Evolutionary conservation across 2,888 invertebrate species (phyloP).

Genomic region (Ecdyonurus torrentis): DNA sequence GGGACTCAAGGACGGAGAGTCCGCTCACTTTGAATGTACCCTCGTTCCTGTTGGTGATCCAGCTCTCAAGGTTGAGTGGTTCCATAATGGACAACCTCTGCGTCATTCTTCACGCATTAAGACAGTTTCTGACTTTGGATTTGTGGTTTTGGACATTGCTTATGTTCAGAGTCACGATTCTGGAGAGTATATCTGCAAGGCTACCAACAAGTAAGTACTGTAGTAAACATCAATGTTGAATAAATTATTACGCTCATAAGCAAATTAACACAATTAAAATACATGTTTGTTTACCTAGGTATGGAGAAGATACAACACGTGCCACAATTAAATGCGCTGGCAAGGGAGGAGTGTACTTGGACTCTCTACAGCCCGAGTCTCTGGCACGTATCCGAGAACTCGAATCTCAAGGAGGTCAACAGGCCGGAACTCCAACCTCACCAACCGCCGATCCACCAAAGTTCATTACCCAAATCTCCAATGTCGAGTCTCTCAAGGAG

Average conservation of each 20-base stretch:
- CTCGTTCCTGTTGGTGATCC: constrained; percentile 89
- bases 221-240: not conserved
- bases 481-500: constrained; percentile 74
- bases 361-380: constrained; percentile 81
- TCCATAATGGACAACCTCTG: constrained; percentile 80
- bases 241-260: not conserved
- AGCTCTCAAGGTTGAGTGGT: constrained; percentile 90
- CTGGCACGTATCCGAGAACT: constrained; percentile 73
- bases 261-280: not conserved
- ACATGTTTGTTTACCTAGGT: constrained; percentile 23
- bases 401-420: constrained; percentile 36
- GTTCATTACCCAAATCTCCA: constrained; percentile 73
- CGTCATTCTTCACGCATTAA: constrained; percentile 81
- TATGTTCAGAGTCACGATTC: constrained; percentile 84
- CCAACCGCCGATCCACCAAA: constrained; percentile 69
- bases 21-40: constrained; percentile 90
- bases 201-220: constrained; percentile 51
- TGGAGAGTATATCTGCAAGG: constrained; percentile 85
- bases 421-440: constrained; percentile 32
- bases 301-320: constrained; percentile 73
- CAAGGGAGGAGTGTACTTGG: constrained; percentile 70
- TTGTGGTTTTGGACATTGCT: constrained; percentile 86
- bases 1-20: constrained; percentile 79
- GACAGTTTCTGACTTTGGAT: constrained; percentile 88
- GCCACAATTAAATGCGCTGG: constrained; percentile 73